Conservation (phyloP, 2,888 invertebrate species). For the Caenorhabditis panamensis region DNA sequence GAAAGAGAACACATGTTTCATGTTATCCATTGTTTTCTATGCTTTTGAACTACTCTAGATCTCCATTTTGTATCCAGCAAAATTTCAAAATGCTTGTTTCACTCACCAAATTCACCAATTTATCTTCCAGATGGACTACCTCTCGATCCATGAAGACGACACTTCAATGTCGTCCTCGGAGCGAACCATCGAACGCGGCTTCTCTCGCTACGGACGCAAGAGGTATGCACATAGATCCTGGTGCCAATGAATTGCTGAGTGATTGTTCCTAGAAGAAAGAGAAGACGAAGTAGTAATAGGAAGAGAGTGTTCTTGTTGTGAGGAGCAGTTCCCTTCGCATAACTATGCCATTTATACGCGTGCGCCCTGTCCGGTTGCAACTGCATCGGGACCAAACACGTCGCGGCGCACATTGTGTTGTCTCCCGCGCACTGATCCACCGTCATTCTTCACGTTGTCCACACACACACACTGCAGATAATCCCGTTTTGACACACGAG, state of each 20-base stretch:
- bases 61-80: too few relatives aligned
- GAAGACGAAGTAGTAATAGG: background rate
- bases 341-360: slow-evolving; percentile 27
- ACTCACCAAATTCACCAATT: too few relatives aligned
- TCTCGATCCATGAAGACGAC: slow-evolving; percentile 72
- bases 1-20: slow-evolving; percentile 3
- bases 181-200: slow-evolving; percentile 65
- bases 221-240: slow-evolving; percentile 24
- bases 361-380: slow-evolving; percentile 5
- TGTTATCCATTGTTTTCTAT: background rate
- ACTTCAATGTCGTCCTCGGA: slow-evolving; percentile 66
- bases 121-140: slow-evolving; percentile 73
- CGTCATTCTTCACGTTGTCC: slow-evolving; percentile 9
- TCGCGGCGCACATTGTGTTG: background rate
- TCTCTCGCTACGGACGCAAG: slow-evolving; percentile 55
- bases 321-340: background rate
- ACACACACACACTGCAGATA: slow-evolving; percentile 21
- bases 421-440: slow-evolving; percentile 27
- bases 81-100: too few relatives aligned
- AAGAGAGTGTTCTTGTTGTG: background rate
- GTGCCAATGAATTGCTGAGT: background rate
- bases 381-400: slow-evolving; percentile 4
- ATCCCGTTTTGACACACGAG: slow-evolving; percentile 51
- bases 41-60: background rate
- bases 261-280: background rate